Conservation (phyloP, 30 jellyfish, hydroid and myxozoan genomes). For the Aurelia sp. region DNA sequence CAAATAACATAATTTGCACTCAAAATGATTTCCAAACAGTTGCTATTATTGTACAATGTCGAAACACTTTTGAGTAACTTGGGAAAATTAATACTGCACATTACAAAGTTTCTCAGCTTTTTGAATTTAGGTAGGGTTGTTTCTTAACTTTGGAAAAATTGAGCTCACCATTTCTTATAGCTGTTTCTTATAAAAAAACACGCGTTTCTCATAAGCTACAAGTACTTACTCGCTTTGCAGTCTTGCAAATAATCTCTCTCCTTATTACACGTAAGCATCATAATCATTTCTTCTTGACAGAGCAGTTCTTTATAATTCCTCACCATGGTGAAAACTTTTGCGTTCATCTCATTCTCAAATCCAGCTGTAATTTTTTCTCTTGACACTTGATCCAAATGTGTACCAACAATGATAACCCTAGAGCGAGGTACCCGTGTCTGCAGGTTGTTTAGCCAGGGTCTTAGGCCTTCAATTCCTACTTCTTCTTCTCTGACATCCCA, state of each 20-base stretch:
- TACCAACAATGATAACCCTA: conserved; percentile 84
- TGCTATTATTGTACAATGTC: too few relatives aligned
- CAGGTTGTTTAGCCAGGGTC: conserved; percentile 91
- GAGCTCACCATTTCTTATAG: too few relatives aligned
- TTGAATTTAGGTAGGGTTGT: too few relatives aligned
- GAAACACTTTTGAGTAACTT: too few relatives aligned
- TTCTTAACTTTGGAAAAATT: too few relatives aligned
- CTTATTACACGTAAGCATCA: not conserved
- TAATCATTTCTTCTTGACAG: conserved; percentile 21
- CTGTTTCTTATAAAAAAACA: too few relatives aligned
- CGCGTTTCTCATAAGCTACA: not conserved
- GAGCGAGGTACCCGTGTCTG: conserved; percentile 82
- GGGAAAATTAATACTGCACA: too few relatives aligned
- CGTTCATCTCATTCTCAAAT: conserved; percentile 29
- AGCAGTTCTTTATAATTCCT: conserved; percentile 7
- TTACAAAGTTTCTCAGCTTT: too few relatives aligned
- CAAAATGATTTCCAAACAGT: too few relatives aligned
- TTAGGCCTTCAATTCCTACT: conserved; percentile 68
- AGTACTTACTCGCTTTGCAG: conserved; percentile 37
- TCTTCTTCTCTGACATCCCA: conserved; percentile 83
- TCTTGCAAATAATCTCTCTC: conserved; percentile 3
- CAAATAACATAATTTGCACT: too few relatives aligned
- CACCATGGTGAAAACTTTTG: not conserved
- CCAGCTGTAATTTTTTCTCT: conserved; percentile 11
- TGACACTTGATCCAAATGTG: conserved; percentile 74